Evolutionary conservation across 2,113 vertebrate genomes (phyloP).

Genomic region (Mellivora capensis): DNA sequence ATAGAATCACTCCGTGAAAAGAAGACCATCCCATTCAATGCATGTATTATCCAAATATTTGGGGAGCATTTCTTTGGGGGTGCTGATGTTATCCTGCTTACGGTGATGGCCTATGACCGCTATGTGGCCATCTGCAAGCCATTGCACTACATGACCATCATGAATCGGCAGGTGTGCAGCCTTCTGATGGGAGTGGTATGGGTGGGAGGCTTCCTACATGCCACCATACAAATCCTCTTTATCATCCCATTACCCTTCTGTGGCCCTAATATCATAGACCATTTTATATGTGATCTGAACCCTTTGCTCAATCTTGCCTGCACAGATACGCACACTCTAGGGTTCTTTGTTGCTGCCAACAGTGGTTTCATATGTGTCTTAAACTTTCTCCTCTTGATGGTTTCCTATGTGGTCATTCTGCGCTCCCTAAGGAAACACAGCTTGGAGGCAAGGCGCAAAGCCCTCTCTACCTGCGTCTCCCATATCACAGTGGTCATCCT

Average conservation of each 20-base stretch:
- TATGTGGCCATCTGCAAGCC: slow-evolving; percentile 72
- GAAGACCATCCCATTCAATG: slow-evolving; percentile 56
- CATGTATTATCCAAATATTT: slow-evolving; percentile 63
- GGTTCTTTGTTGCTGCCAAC: slow-evolving; percentile 38
- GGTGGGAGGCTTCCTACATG: slow-evolving; percentile 64
- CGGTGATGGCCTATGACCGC: slow-evolving; percentile 61
- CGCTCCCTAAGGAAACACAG: slow-evolving; percentile 14
- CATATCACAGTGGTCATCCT: slow-evolving; percentile 68
- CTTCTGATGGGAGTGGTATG: slow-evolving; percentile 11
- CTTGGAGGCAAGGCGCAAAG: background rate
- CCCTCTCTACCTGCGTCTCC: slow-evolving; percentile 74
- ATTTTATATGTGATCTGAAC: slow-evolving; percentile 74
- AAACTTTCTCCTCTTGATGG: slow-evolving; percentile 65
- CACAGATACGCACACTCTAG: background rate
- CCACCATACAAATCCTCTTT: slow-evolving; percentile 61
- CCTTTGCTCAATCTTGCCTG: slow-evolving; percentile 68
- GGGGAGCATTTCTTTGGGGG: slow-evolving; percentile 56
- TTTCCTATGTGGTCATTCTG: slow-evolving; percentile 64
- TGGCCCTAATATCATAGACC: slow-evolving; percentile 64
- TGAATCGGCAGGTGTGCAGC: background rate
- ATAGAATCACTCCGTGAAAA: slow-evolving; percentile 49
- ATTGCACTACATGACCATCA: slow-evolving; percentile 56
- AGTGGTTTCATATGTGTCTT: slow-evolving; percentile 46
- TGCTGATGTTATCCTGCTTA: slow-evolving; percentile 61
- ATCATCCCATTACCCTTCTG: slow-evolving; percentile 66